phyloP scores from a whole-genome alignment of 2,888 invertebrate genomes.

The Gortyna flavago region DNA sequence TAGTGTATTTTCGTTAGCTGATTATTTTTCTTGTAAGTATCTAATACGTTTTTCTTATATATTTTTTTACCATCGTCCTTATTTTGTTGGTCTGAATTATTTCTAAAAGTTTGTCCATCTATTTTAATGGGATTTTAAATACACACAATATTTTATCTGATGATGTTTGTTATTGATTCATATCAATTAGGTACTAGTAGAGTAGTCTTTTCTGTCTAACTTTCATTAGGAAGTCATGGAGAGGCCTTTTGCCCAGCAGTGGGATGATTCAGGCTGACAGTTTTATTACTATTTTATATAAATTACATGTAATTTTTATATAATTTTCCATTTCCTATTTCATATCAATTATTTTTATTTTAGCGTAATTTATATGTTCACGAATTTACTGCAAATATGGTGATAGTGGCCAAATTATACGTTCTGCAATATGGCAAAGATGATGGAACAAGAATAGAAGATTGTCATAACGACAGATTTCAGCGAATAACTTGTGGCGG shows the following conservation, averaged over 20 bases:
- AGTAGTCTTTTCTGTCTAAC: neutral
- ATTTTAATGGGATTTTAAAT: too few species aligned
- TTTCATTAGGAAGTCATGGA: neutral
- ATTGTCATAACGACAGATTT: neutral
- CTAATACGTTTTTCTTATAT: too few species aligned
- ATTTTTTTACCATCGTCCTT: too few species aligned
- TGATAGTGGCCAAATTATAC: neutral
- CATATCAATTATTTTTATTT: neutral
- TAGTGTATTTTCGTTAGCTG: too few species aligned
- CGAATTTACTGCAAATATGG: constrained; percentile 2
- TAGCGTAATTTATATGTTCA: neutral
- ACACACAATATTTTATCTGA: neutral
- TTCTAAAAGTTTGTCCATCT: too few species aligned
- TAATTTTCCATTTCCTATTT: neutral
- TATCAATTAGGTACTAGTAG: neutral
- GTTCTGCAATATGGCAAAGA: neutral
- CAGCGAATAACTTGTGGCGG: neutral
- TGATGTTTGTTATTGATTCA: too few species aligned
- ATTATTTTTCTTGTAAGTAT: too few species aligned
- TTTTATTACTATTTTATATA: neutral
- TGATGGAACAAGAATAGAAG: neutral
- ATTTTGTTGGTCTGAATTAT: too few species aligned
- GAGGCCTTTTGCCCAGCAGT: neutral
- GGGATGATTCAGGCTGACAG: neutral
- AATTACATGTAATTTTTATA: neutral